Evolutionary conservation across 2,888 invertebrate genomes (phyloP).

Genomic region (Nemotelus pantherinus): DNA sequence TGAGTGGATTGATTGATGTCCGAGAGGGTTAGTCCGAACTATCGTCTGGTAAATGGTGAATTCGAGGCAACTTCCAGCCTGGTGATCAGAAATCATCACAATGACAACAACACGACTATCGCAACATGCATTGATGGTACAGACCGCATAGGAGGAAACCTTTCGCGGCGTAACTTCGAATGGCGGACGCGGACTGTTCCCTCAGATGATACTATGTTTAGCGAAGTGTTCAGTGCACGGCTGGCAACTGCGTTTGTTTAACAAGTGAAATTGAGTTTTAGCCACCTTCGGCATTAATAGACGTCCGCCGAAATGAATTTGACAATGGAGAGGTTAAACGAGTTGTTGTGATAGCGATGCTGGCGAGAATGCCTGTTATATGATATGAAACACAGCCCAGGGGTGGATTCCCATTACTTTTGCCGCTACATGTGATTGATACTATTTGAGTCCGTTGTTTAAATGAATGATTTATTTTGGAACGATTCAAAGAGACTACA

Average conservation of each 20-base stretch:
- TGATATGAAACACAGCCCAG: neutral
- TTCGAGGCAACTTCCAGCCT: slow-evolving; percentile 6
- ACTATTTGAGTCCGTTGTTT: too few relatives aligned
- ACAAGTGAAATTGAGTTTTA: slow-evolving; percentile 40
- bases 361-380: slow-evolving; percentile 28
- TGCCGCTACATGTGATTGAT: neutral
- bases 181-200: neutral
- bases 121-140: neutral
- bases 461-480: too few relatives aligned
- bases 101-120: slow-evolving; percentile 10
- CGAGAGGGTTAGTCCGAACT: slow-evolving; percentile 46
- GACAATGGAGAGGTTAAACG: slow-evolving; percentile 32
- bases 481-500: too few relatives aligned
- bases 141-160: too few relatives aligned
- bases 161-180: too few relatives aligned
- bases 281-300: slow-evolving; percentile 27
- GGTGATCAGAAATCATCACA: slow-evolving; percentile 29
- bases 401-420: neutral
- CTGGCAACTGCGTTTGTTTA: slow-evolving; percentile 38
- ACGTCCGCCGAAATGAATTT: slow-evolving; percentile 4
- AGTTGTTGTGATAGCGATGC: slow-evolving; percentile 7
- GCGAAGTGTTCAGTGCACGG: neutral
- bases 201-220: slow-evolving; percentile 2
- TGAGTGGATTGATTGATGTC: slow-evolving; percentile 56
- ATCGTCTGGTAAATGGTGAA: slow-evolving; percentile 20